Evolutionary conservation across 1,140 invertebrate genomes (phyloP), one percentile per base, ranked within the genome.

Genomic region (Papilio helenus): DNA sequence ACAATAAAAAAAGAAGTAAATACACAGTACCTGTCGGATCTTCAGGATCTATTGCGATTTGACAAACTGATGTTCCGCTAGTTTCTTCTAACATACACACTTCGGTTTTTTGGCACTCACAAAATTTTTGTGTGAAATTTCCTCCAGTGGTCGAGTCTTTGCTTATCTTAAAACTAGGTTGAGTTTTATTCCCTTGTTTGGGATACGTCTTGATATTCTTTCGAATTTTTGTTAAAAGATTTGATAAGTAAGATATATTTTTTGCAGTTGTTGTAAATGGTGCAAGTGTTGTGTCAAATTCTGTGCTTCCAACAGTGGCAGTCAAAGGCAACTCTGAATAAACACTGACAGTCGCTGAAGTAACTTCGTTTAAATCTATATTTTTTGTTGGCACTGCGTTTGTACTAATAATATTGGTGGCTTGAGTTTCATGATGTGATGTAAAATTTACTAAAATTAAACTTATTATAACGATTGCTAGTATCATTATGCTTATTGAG

Each of bases 21-120:
- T 55, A 16, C 72, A 26, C 1, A 29, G 49, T 87, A 94, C 95
- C 97, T 80, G 96, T 97, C 1, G 96, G 96, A 89, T 97, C 97
- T 7, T 93, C 89, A 8, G 88, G 84, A 88, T 98, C 97, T 2
- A 92, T 80, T 1, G 95, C 94, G 61, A 85, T 85, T 84, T 95
- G 93, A 88, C 97, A 97, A 26, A 95, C 93, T 1, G 97, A 96
- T 55, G 95, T 95, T 14, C 95, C 94, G 83, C 96, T 96, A 71
- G 94, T 95, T 80, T 95, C 94, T 82, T 96, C 94, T 29, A 96
- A 95, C 82, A 97, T 96, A 90, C 97, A 97, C 34, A 97, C 95
- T 91, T 97, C 95, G 76, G 89, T 81, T 83, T 80, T 94, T 93
- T 94, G 92, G 92, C 94, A 95, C 90, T 90, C 90, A 84, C 94